Base-by-base conservation (phyloP, 37 sponge, comb jelly and placozoan genomes). In the Eunapius fragilis region DNA sequence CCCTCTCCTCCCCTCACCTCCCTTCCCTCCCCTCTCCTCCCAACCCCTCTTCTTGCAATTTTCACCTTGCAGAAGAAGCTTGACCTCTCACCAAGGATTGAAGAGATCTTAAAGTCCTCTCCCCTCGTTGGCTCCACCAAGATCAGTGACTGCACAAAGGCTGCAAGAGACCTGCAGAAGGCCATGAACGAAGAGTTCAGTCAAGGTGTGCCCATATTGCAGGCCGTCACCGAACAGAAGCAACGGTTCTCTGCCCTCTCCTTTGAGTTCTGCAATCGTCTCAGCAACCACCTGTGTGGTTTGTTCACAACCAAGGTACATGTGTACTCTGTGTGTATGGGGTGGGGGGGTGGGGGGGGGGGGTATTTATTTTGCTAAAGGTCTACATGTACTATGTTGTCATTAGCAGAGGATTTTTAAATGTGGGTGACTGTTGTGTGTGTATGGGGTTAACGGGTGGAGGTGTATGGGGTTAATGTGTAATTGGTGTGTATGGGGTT, bases 201-300 rank as follows among this genome's bases (percentile, higher is more conserved):
- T 71, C 83, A 25, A 32, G 90, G 90, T 0, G 37, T 94, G 27
- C 74, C 72, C 26, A 78, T 87, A 23, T 32, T 94, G 69, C 83
- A 87, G 25, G 94, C 94, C 35, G 94, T 94, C 41, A 72, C 81
- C 5, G 89, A 90, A 0, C 91, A 90, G 68, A 84, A 49, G 33
- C 34, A 87, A 31, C 47, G 50, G 34, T 94, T 90, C 70, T 72
- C 91, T 3, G 27, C 24, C 12, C 77, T 94, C 38, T 82, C 85
- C 3, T 68, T 31, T 41, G 35, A 32, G 23, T 94, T 94, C 71
- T 77, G 88, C 31, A 28, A 28, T 22, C 31, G 88, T 25, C 70
- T 94, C 19, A 34, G 77, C 2, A 69, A 48, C n/a, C 82, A 88
- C 26, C 79, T 92, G 68, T 30, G 49, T 23, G 74, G 83, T 13